Evolutionary conservation across 2,797 vertebrate species (phyloP), one percentile per base, ranked within the genome.

Genomic region (Microcaecilia unicolor): DNA sequence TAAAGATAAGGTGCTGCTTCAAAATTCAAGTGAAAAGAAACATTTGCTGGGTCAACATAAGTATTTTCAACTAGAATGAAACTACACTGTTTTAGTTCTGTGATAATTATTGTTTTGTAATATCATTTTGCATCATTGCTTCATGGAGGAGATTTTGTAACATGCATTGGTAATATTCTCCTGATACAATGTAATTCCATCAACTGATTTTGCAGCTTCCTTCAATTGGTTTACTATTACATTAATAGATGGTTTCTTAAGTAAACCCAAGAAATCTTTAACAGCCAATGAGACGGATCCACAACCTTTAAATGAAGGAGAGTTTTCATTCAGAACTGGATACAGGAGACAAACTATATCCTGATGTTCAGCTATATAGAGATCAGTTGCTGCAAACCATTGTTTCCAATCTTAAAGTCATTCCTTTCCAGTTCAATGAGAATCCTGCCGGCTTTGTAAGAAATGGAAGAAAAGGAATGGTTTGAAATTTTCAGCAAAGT

Each of bases 81-180:
- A 58, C 77, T 81, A 49, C 81, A 87, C 1, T 53, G 65, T 70
- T 84, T 86, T 36, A 99, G 62, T 31, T 93, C 80, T 18, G 87
- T 76, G 23, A 67, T 67, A 55, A 97, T 83, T 65, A 86, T 34
- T 13, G 35, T 37, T 67, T 92, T 30, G 80, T 75, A 25, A 58
- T 48, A 57, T 88, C 81, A 44, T 72, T 87, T 51, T 93, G 87
- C 33, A 92, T 58, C 82, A 98, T 83, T 24, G 89, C 92, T 44
- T 99, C 95, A 55, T 97, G 88, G 20, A n/a, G 99, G 79, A 37
- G 90, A 94, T 55, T n/a, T 97, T 99, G 70, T 99, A 99, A 72
- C 95, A 99, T 43, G 95, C 91, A 72, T 98, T 98, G 34, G 95
- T 98, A 71, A 99, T 99, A 53, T 95, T 98, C 72, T 99, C 97